These are phyloP conservation scores for Mareca strepera DNA, from an alignment of 2,797 vertebrate genomes.

Conservation along the genomic window DNA sequence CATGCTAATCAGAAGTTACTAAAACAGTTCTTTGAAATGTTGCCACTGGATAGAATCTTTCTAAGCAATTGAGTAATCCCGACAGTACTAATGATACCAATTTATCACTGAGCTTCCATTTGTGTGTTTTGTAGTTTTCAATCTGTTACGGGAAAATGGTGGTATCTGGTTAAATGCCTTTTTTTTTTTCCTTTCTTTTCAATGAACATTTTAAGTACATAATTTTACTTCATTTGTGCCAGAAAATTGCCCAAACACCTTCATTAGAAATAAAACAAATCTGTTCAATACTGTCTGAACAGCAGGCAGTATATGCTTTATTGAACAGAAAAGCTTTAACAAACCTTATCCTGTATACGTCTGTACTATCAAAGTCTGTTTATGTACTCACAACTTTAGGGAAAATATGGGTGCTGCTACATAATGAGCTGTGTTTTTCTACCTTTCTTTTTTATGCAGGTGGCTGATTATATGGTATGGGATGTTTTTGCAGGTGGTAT, in stretches of 20 bases:
- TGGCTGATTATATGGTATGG: conserved; percentile 81
- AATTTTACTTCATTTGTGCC: conserved; percentile 79
- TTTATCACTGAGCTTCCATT: conserved; percentile 74
- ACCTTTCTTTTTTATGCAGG: conserved; percentile 72
- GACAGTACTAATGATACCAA: conserved; percentile 68
- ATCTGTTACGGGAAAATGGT: conserved; percentile 72
- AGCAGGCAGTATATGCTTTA: conserved; percentile 81
- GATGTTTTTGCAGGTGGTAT: conserved; percentile 81
- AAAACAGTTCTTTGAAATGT: conserved; percentile 65
- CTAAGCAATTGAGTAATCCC: conserved; percentile 74
- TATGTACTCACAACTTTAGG: conserved; percentile 60
- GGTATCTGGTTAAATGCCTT: conserved; percentile 38
- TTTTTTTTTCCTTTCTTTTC: conserved; percentile 30
- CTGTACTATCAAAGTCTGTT: conserved; percentile 66
- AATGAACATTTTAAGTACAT: conserved; percentile 76
- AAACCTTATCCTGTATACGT: conserved; percentile 72
- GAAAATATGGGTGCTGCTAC: conserved; percentile 69
- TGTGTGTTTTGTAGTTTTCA: conserved; percentile 72
- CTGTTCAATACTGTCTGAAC: conserved; percentile 74
- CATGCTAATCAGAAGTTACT: conserved; percentile 51
- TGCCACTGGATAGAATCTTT: conserved; percentile 53
- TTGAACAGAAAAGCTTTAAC: conserved; percentile 80
- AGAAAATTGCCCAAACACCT: conserved; percentile 79
- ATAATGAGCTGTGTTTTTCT: conserved; percentile 72
- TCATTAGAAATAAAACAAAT: conserved; percentile 80